Base-by-base conservation (phyloP, 2,888 invertebrate genomes). In the Alviniconcha strummeri region DNA sequence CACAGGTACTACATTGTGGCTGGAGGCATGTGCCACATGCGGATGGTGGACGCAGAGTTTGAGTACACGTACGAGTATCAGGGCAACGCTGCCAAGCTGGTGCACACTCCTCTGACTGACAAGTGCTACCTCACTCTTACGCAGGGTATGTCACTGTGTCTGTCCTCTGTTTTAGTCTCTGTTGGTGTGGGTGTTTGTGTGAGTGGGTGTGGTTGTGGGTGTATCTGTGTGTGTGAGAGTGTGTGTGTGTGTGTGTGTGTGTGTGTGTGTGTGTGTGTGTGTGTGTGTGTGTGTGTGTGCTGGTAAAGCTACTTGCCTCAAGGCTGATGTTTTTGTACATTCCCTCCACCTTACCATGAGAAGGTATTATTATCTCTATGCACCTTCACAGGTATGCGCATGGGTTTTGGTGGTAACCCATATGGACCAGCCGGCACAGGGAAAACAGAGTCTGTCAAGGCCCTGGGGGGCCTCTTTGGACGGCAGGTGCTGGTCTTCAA, bases 351-450 rank as follows among this genome's bases (percentile, higher is more conserved):
- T 36, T 36, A 36, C 3, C 36, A 36, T 36, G 36, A 36, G 36
- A 36, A 3, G 36, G 36, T 3, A 36, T 36, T 36, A 36, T 36
- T 36, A 36, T 36, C 36, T 36, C 36, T 3, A 36, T 3, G 3
- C 36, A 1, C 4, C 13, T 60, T 60, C 60, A 15, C 85, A 94
- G 97, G 98, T 4, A 96, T 99, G 96, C 96, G 97, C 91, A 96
- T 99, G 94, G 99, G 99, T 0, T 95, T 99, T 89, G 99, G 99
- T 84, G 99, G 99, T 11, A 99, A 99, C 94, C 99, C 99, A 0
- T 99, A 99, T 91, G 99, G 99, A 0, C 99, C 99, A 1, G 99
- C 99, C 52, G 99, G 99, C 83, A 99, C 99, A 0, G 99, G 99
- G 0, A 99, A 99, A 95, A 99, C 99, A 0, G 99, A 99, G 94